Conservation (phyloP, 2,888 invertebrate genomes). For the Brachylomia viminalis region DNA sequence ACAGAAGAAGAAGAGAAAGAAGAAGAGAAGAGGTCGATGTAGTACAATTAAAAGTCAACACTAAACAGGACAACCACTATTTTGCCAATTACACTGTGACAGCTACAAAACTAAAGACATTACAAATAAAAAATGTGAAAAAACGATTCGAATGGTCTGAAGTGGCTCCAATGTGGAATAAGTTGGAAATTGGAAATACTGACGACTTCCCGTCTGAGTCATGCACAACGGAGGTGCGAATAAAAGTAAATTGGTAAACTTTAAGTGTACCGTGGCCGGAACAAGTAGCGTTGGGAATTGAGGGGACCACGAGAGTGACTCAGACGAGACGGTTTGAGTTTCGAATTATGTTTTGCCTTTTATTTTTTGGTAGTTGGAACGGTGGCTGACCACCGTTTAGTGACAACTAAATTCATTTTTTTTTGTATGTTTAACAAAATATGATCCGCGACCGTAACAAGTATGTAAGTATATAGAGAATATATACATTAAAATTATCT, state of each 20-base stretch:
- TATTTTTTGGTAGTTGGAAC: neutral
- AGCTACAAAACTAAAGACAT: constrained; percentile 32
- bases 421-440: too few relatives aligned
- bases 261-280: constrained; percentile 75
- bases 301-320: neutral
- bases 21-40: too few relatives aligned
- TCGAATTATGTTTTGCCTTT: neutral
- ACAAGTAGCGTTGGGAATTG: constrained; percentile 61
- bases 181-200: constrained; percentile 85
- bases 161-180: constrained; percentile 79
- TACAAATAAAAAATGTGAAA: constrained; percentile 59
- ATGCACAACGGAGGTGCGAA: constrained; percentile 84
- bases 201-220: constrained; percentile 77
- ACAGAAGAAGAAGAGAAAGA: neutral
- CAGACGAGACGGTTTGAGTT: constrained; percentile 18
- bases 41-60: neutral
- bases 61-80: neutral
- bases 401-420: neutral
- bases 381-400: neutral
- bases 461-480: too few relatives aligned
- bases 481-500: too few relatives aligned
- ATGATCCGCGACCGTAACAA: too few relatives aligned
- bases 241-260: constrained; percentile 86
- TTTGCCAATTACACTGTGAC: constrained; percentile 14
- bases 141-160: constrained; percentile 74